These are phyloP conservation scores for Reinhardtius hippoglossoides DNA, from an alignment of 2,113 vertebrate species.

Conservation along the genomic window DNA sequence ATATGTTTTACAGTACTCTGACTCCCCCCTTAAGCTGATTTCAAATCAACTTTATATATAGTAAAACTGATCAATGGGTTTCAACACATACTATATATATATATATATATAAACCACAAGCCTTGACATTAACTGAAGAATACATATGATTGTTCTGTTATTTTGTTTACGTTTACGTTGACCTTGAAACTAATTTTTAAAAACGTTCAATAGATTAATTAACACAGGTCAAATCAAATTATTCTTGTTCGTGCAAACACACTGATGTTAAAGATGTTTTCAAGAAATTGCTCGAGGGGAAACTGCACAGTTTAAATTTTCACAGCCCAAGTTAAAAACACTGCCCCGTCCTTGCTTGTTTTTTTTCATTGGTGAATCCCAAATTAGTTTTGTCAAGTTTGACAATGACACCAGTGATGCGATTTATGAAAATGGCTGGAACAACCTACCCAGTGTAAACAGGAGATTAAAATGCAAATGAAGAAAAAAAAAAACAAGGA, in stretches of 20 bases:
- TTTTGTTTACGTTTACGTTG: neutral
- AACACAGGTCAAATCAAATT: conserved; percentile 5
- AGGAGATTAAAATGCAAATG: neutral
- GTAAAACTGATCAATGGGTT: neutral
- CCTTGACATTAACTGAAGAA: neutral
- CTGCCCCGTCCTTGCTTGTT: neutral
- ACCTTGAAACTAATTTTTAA: neutral
- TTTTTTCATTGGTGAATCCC: neutral
- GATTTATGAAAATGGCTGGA: neutral
- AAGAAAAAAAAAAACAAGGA: neutral
- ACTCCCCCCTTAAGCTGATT: neutral
- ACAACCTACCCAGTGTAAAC: conserved; percentile 2
- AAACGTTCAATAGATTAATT: neutral
- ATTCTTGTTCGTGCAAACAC: conserved; percentile 40
- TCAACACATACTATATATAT: neutral
- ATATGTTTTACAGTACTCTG: neutral
- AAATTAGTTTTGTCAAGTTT: neutral
- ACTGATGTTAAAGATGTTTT: conserved; percentile 36
- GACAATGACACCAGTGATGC: conserved; percentile 1
- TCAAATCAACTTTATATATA: neutral
- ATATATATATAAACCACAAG: neutral
- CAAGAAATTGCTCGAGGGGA: neutral
- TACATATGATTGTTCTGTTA: neutral
- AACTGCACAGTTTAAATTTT: conserved; percentile 7
- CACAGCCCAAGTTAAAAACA: neutral